These are phyloP conservation scores for Piliocolobus tephrosceles DNA, from an alignment of 2,113 vertebrate genomes.

Conservation along the genomic window DNA sequence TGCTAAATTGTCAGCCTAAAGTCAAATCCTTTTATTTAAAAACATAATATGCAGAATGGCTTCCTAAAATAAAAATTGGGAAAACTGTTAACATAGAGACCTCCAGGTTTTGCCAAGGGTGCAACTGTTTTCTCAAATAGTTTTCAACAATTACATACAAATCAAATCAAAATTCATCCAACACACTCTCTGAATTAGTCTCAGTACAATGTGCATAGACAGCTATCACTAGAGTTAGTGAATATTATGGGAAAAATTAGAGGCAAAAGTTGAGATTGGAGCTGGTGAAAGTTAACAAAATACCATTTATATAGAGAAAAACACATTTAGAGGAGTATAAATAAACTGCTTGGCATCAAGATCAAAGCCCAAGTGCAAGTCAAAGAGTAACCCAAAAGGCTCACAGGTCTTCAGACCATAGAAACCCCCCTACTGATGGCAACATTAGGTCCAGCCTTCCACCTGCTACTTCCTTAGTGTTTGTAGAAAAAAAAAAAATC, in stretches of 20 bases:
- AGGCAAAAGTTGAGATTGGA: not conserved
- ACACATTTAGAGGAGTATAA: not conserved
- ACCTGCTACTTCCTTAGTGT: not conserved
- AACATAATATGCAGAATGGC: not conserved
- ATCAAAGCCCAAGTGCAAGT: not conserved
- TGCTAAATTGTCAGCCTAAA: slow-evolving; percentile 13
- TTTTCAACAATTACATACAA: not conserved
- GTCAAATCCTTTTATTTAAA: slow-evolving; percentile 35
- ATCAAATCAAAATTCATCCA: not conserved
- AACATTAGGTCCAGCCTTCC: not conserved
- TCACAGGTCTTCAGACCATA: not conserved
- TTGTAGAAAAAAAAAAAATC: not conserved
- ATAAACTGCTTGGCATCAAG: not conserved
- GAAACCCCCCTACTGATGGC: not conserved
- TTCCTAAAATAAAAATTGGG: not conserved
- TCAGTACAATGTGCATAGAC: not conserved
- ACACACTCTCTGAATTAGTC: not conserved
- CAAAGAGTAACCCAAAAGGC: not conserved
- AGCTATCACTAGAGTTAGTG: not conserved
- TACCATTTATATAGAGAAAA: not conserved
- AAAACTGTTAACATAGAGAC: not conserved
- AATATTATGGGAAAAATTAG: not conserved
- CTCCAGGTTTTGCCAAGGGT: not conserved
- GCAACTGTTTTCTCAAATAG: not conserved
- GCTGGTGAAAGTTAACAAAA: not conserved